phyloP scores from a whole-genome alignment of 2,113 vertebrate species.

The Platichthys flesus region DNA sequence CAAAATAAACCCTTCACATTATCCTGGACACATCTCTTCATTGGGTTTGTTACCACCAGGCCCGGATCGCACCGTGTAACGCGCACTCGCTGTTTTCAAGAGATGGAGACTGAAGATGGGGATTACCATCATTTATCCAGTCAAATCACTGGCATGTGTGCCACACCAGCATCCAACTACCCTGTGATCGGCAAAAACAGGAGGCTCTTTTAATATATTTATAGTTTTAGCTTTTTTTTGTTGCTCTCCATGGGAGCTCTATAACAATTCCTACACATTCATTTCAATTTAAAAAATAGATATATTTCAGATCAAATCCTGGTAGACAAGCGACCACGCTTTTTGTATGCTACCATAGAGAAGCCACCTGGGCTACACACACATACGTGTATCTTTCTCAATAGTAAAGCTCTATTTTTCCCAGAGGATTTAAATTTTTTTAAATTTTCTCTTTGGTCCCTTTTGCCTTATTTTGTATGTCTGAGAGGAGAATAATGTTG shows the following conservation, averaged over 20 bases:
- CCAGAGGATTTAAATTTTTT: too few species aligned
- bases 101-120: conserved; percentile 87
- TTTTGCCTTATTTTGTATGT: conserved; percentile 48
- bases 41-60: conserved; percentile 13
- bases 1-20: neutral
- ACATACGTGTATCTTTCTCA: neutral
- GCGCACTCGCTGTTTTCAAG: conserved; percentile 73
- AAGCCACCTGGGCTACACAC: conserved; percentile 40
- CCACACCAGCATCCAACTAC: conserved; percentile 60
- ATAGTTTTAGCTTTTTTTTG: conserved; percentile 3
- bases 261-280: conserved; percentile 1
- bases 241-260: neutral
- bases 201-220: conserved; percentile 55
- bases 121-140: conserved; percentile 79
- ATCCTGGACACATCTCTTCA: neutral
- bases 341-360: conserved; percentile 46
- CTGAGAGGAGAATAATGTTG: conserved; percentile 71
- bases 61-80: conserved; percentile 44
- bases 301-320: neutral
- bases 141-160: conserved; percentile 67
- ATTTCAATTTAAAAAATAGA: conserved; percentile 14
- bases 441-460: neutral
- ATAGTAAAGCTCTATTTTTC: neutral
- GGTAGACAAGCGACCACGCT: conserved; percentile 30
- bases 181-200: conserved; percentile 75